phyloP scores from a whole-genome alignment of 2,113 vertebrate species.

The Oryctolagus cuniculus region mOryCun1.1 NC_091435.1:126138001-126138500 shows the following conservation, averaged over 20 bases:
- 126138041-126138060: too few species aligned
- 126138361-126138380: slow-evolving; percentile 28
- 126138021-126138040: too few species aligned
- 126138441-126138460: not conserved
- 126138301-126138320: too few species aligned
- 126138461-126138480: not conserved
- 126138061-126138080: too few species aligned
- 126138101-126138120: not conserved
- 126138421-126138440: not conserved
- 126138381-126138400: not conserved
- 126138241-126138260: too few species aligned
- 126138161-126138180: not conserved
- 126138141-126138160: not conserved
- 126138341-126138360: slow-evolving; percentile 5
- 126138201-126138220: not conserved
- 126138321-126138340: not conserved
- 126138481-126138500: too few species aligned
- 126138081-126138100: not conserved
- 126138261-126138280: too few species aligned
- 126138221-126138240: too few species aligned
- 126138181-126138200: not conserved
- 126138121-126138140: not conserved
- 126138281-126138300: too few species aligned
- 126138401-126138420: not conserved
- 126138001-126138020: too few species aligned